Base-by-base conservation (phyloP, 1,140 invertebrate genomes). In the Trichonephila inaurata region DNA sequence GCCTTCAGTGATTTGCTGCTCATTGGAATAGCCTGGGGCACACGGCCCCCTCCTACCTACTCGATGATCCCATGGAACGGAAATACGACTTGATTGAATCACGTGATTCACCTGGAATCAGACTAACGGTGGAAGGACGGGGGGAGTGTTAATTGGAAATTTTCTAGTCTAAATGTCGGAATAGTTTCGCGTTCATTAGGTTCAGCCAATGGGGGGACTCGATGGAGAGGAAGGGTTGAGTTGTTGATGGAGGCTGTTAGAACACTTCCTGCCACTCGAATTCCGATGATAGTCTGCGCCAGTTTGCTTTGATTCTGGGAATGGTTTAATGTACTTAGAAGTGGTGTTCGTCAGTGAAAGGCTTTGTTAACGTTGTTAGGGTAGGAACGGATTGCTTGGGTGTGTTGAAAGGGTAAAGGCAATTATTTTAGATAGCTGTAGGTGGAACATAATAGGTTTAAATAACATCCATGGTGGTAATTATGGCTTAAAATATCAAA, bases 141-240 rank as follows among this genome's bases (percentile, higher is more conserved):
- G 28, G 21, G 66, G 4, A 33, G 69, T 69, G 69, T 81, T 90
- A 90, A 90, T 90, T 90, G 89, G 69, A 90, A 90, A 90, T 81
- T 81, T 90, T 90, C 89, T 77, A 72, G 72, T 81, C 51, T 81
- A 81, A 89, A 89, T 72, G 64, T 51, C 40, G 28, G 87, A 89
- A 87, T 87, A 85, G 82, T 60, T 85, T 24, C 82, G 2, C 72
- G 72, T 77, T 77, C 72, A 77, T 77, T 77, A 77, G 72, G 72
- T 28, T 85, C 58, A 14, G 82, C 82, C 82, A 85, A 60, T 85
- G 51, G 82, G 51, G 51, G 33, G 28, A 60, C 19, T 18, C 82
- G 82, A 77, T 40, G 72, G 33, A 77, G 72, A 40, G 72, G 72
- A 40, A 77, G 72, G 72, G 72, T 40, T 77, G 72, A 77, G 72